Evolutionary conservation across 2,888 invertebrate genomes (phyloP).

Genomic region (Calliopum simillimum): DNA sequence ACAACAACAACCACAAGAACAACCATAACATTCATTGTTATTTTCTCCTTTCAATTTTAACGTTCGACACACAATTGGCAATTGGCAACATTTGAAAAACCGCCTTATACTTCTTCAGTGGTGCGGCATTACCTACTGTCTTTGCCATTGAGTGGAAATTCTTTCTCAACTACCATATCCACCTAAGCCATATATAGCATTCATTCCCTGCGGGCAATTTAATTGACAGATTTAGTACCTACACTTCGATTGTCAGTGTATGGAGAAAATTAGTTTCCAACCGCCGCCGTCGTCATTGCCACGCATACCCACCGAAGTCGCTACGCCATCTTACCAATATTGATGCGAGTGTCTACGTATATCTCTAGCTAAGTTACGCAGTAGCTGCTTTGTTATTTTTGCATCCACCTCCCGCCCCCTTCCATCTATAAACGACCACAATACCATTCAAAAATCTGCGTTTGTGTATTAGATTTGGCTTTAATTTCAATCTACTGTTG

Average conservation of each 20-base stretch:
- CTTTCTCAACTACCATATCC: neutral
- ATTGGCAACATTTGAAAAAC: neutral
- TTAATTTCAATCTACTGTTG: neutral
- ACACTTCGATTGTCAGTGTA: constrained; percentile 62
- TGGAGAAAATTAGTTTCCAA: constrained; percentile 60
- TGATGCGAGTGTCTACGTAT: too few relatives aligned
- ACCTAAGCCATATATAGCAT: constrained; percentile 25
- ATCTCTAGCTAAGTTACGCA: too few relatives aligned
- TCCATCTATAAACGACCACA: too few relatives aligned
- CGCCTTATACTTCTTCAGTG: neutral
- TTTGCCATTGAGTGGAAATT: neutral
- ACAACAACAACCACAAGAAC: neutral
- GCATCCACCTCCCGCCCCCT: too few relatives aligned
- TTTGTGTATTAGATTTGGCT: neutral
- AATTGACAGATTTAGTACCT: constrained; percentile 64
- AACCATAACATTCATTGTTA: neutral
- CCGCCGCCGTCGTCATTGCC: constrained; percentile 39
- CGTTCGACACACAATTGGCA: neutral
- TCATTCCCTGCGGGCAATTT: constrained; percentile 63
- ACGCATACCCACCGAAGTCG: neutral
- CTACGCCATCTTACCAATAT: too few relatives aligned
- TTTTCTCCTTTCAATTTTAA: too few relatives aligned
- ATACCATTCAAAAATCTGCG: too few relatives aligned
- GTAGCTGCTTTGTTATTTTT: too few relatives aligned
- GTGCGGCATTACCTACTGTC: constrained; percentile 5